These are phyloP conservation scores for Conus betulinus DNA, from an alignment of 1,140 invertebrate species.

Conservation along the genomic window DNA sequence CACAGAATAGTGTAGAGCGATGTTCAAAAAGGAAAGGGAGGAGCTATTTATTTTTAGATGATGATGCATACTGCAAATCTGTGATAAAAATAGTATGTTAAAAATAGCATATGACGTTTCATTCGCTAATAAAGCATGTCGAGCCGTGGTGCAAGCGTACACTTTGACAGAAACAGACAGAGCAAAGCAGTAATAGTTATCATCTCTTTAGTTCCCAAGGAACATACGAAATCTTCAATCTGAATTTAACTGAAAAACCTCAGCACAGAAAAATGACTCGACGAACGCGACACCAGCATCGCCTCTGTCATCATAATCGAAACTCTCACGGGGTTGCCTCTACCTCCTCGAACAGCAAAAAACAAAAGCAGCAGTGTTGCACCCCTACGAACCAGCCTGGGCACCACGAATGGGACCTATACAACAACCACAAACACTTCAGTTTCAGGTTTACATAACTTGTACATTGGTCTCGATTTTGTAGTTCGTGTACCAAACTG, in stretches of 20 bases:
- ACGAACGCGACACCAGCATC: conserved; percentile 39
- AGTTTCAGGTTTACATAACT: conserved; percentile 38
- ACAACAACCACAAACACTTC: conserved; percentile 15
- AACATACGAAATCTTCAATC: neutral
- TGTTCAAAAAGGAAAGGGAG: too few relatives aligned
- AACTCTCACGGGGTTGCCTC: conserved; percentile 6
- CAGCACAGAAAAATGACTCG: conserved; percentile 42
- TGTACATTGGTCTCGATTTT: conserved; percentile 66
- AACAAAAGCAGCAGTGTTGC: conserved; percentile 18
- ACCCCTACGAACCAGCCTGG: conserved; percentile 47
- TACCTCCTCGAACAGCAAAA: neutral
- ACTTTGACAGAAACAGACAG: too few relatives aligned
- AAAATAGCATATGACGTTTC: too few relatives aligned
- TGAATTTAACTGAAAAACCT: neutral
- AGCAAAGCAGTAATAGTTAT: too few relatives aligned
- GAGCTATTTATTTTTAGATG: too few relatives aligned
- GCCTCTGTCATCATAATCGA: conserved; percentile 24
- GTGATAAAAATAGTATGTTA: too few relatives aligned
- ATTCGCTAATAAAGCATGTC: too few relatives aligned
- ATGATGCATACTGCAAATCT: too few relatives aligned
- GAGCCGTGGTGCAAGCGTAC: too few relatives aligned
- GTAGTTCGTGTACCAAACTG: conserved; percentile 54
- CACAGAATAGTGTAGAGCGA: too few relatives aligned
- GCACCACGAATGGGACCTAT: conserved; percentile 45
- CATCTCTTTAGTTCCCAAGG: too few relatives aligned